Evolutionary conservation across 2,113 vertebrate species (phyloP).

Genomic region (Blennius ocellaris): DNA sequence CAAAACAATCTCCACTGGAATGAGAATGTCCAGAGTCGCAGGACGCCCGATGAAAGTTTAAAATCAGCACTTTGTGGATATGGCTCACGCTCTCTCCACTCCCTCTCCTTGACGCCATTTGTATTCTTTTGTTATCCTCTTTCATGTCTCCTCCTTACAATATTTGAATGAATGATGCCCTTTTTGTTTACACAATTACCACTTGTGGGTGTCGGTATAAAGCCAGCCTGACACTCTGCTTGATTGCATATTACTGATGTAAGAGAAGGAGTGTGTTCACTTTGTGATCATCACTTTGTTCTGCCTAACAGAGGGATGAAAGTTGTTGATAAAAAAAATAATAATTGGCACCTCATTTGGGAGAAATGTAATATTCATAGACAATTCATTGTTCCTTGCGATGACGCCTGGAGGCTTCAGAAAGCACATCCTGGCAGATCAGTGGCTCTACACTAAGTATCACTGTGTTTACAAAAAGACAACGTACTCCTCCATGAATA

Average conservation of each 20-base stretch:
- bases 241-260: conserved; percentile 69
- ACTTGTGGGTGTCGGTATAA: conserved; percentile 59
- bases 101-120: conserved; percentile 11
- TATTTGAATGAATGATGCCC: conserved; percentile 44
- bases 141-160: conserved; percentile 45
- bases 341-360: conserved; percentile 59
- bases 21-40: conserved; percentile 13
- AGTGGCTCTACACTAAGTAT: conserved; percentile 33
- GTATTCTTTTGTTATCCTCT: conserved; percentile 28
- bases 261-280: conserved; percentile 41
- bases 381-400: conserved; percentile 47
- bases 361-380: conserved; percentile 55
- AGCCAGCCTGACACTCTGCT: conserved; percentile 66
- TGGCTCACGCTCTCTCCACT: conserved; percentile 5
- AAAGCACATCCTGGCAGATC: conserved; percentile 48
- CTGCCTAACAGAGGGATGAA: conserved; percentile 50
- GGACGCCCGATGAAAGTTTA: conserved; percentile 13
- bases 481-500: conserved; percentile 36
- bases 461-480: conserved; percentile 36
- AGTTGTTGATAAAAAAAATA: conserved; percentile 51
- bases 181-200: conserved; percentile 68
- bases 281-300: conserved; percentile 60
- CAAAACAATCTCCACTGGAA: conserved; percentile 29
- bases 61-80: conserved; percentile 26
- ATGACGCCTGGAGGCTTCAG: conserved; percentile 48